phyloP scores from a whole-genome alignment of 1,140 invertebrate species.

The Araneus ventricosus region DNA sequence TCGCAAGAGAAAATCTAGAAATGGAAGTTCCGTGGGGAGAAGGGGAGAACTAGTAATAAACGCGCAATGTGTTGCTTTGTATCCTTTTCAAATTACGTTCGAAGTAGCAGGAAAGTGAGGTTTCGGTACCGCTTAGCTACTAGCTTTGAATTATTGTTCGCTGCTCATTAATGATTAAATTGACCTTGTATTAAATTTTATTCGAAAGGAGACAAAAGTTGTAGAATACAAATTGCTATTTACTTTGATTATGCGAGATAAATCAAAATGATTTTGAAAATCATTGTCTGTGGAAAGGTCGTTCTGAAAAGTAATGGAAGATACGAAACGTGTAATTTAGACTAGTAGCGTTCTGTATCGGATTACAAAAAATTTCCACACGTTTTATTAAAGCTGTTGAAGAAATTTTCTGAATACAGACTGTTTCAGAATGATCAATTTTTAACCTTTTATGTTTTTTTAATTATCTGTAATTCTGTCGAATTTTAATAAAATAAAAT shows the following conservation, averaged over 20 bases:
- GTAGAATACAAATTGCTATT: not conserved
- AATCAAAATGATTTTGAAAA: not conserved
- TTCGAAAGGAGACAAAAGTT: not conserved
- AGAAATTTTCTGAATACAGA: too few species aligned
- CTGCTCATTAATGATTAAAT: not conserved
- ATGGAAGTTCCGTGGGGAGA: not conserved
- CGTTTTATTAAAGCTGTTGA: too few species aligned
- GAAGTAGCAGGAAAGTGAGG: not conserved
- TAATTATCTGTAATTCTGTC: too few species aligned
- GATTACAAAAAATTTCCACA: too few species aligned
- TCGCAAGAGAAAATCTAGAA: slow-evolving; percentile 21
- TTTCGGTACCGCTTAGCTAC: slow-evolving; percentile 10
- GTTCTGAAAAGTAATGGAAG: not conserved
- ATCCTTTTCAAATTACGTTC: not conserved
- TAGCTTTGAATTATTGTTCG: not conserved
- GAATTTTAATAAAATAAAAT: too few species aligned
- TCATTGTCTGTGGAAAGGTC: not conserved
- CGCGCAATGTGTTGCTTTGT: not conserved
- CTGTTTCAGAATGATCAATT: too few species aligned
- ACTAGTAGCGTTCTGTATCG: too few species aligned
- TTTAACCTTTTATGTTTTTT: too few species aligned
- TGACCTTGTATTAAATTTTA: not conserved
- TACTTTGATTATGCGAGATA: not conserved
- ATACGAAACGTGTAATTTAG: too few species aligned
- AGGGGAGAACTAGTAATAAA: not conserved